Percentiles rank a stretch among this genome's conserved stretches.
Conservation (phyloP, 1,140 invertebrate genomes). For the Glossosoma conforme region DNA sequence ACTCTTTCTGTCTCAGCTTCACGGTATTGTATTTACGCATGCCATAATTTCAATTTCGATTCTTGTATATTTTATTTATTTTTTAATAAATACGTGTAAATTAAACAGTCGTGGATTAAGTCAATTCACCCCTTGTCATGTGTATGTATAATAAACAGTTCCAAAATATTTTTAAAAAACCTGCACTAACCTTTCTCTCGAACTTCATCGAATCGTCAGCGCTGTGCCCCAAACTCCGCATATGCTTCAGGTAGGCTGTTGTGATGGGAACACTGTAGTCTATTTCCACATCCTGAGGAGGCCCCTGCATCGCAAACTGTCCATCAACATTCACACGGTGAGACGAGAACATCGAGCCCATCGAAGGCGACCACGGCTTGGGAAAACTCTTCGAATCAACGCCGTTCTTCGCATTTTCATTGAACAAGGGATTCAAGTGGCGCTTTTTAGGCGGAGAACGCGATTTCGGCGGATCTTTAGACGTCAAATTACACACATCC, state of each 20-base stretch:
- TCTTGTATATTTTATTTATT: too few relatives aligned
- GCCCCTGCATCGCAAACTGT: constrained; percentile 28
- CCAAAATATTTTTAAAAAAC: constrained; percentile 3
- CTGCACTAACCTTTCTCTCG: constrained; percentile 50
- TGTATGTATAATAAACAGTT: not conserved
- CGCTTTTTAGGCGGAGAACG: constrained; percentile 48
- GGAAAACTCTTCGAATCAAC: constrained; percentile 36
- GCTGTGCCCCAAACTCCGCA: constrained; percentile 57
- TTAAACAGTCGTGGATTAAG: too few relatives aligned
- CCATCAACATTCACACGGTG: constrained; percentile 39
- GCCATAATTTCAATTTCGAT: too few relatives aligned
- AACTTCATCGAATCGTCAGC: constrained; percentile 57
- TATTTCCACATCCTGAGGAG: constrained; percentile 51
- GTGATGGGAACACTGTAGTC: constrained; percentile 82
- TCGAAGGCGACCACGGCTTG: constrained; percentile 27
- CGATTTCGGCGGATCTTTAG: constrained; percentile 55
- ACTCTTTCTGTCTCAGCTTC: too few relatives aligned
- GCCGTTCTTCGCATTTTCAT: constrained; percentile 32
- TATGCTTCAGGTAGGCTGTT: constrained; percentile 78
- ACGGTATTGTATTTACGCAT: too few relatives aligned
- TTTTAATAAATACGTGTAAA: too few relatives aligned
- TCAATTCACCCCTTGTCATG: too few relatives aligned
- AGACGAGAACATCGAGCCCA: constrained; percentile 48
- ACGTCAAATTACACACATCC: constrained; percentile 61
- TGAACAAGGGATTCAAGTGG: constrained; percentile 33